Evolutionary conservation across 2,797 vertebrate species (phyloP).

Genomic region (Lagorchestes hirsutus): DNA sequence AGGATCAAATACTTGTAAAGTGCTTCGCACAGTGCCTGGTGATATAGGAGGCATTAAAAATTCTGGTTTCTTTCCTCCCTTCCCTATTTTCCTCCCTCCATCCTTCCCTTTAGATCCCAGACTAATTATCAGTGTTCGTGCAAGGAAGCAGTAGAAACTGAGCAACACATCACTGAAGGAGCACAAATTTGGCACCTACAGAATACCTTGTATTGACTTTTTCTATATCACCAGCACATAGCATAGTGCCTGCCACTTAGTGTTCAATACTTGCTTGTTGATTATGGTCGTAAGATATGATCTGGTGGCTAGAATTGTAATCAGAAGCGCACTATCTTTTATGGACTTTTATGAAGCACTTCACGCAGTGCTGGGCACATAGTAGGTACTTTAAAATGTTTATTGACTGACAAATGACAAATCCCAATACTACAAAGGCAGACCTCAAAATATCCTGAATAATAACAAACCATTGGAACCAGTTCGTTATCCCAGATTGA

Average conservation of each 20-base stretch:
- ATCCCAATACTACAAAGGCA: not conserved
- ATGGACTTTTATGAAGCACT: not conserved
- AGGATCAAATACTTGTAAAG: not conserved
- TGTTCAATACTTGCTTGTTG: not conserved
- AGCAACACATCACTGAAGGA: not conserved
- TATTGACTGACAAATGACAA: not conserved
- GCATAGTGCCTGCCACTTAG: not conserved
- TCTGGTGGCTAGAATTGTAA: not conserved
- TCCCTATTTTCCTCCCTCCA: not conserved
- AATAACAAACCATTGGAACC: not conserved
- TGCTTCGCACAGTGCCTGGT: not conserved
- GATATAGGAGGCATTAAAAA: not conserved
- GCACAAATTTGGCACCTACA: not conserved
- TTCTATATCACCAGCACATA: not conserved
- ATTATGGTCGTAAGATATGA: not conserved
- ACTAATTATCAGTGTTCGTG: not conserved
- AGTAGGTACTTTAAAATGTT: not conserved
- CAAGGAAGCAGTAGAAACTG: not conserved
- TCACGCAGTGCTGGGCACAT: not conserved
- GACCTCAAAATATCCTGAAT: not conserved
- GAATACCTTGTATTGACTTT: not conserved
- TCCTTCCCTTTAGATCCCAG: not conserved
- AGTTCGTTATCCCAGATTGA: not conserved
- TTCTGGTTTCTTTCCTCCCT: not conserved
- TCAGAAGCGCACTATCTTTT: not conserved